Conservation (phyloP, 1,140 invertebrate species). For the Sipha flava region DNA sequence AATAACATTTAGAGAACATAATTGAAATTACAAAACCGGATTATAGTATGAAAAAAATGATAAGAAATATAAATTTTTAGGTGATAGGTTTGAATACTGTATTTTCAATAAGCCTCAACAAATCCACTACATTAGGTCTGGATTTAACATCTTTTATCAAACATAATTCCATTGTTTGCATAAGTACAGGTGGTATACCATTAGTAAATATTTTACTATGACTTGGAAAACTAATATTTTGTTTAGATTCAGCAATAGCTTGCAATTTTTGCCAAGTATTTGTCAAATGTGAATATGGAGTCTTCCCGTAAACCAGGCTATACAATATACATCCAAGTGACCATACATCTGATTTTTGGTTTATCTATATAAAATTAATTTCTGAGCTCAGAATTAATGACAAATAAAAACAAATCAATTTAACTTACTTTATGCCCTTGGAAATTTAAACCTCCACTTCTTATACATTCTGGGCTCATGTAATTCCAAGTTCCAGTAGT, state of each 20-base stretch:
- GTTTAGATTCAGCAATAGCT: constrained; percentile 70
- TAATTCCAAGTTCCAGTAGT: constrained; percentile 87
- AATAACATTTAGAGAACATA: neutral
- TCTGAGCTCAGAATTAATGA: neutral
- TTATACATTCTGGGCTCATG: constrained; percentile 90
- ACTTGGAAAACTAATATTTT: constrained; percentile 64
- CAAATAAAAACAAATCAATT: neutral
- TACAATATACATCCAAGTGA: constrained; percentile 95
- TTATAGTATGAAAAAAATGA: neutral
- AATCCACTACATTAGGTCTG: constrained; percentile 37
- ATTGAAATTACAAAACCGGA: neutral
- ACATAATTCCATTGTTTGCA: constrained; percentile 34
- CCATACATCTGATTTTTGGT: constrained; percentile 92
- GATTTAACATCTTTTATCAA: constrained; percentile 37
- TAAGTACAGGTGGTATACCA: constrained; percentile 34
- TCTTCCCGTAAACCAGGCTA: constrained; percentile 78
- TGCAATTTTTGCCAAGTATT: constrained; percentile 66
- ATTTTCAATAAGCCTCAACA: constrained; percentile 35
- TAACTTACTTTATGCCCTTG: constrained; percentile 4
- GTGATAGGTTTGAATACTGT: constrained; percentile 23
- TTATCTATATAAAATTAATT: constrained; percentile 57
- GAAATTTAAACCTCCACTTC: constrained; percentile 44
- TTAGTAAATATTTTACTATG: constrained; percentile 5
- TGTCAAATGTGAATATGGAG: constrained; percentile 81
- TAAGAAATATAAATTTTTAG: neutral